These are phyloP conservation scores for Drosophila ambigua DNA, from an alignment of 1,140 invertebrate genomes.

Conservation along the genomic window DNA sequence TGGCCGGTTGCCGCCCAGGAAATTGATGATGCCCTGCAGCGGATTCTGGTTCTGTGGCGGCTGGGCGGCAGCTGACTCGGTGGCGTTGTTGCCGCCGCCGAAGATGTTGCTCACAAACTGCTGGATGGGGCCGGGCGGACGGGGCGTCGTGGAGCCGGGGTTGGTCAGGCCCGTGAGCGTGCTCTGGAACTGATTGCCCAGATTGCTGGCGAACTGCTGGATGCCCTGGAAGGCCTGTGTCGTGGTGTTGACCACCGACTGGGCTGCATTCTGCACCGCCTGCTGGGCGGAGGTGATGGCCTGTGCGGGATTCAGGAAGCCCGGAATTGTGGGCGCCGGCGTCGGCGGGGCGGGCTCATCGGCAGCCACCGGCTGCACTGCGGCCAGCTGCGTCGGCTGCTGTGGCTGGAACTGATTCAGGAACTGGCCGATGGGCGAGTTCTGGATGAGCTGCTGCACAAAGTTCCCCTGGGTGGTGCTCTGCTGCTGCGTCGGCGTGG, in stretches of 20 bases:
- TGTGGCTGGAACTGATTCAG: constrained; percentile 73
- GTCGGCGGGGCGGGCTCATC: constrained; percentile 45
- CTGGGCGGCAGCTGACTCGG: constrained; percentile 21
- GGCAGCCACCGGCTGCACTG: constrained; percentile 22
- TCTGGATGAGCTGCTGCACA: constrained; percentile 78
- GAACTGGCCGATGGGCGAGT: constrained; percentile 75
- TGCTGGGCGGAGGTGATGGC: constrained; percentile 72
- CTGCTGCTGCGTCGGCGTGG: constrained; percentile 73
- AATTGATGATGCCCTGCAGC: constrained; percentile 51
- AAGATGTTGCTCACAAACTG: constrained; percentile 75
- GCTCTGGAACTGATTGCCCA: constrained; percentile 78
- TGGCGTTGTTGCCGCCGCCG: constrained; percentile 59
- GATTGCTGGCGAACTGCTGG: constrained; percentile 74
- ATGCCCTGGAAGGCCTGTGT: constrained; percentile 78
- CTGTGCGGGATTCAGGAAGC: constrained; percentile 65
- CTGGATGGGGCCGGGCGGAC: constrained; percentile 76
- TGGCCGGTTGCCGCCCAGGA: constrained; percentile 55
- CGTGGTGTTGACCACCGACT: constrained; percentile 71
- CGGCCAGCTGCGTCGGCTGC: constrained; percentile 37
- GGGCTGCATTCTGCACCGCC: constrained; percentile 71
- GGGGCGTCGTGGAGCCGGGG: constrained; percentile 66
- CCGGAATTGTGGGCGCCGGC: constrained; percentile 66
- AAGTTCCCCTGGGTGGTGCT: constrained; percentile 75
- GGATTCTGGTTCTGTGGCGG: constrained; percentile 45
- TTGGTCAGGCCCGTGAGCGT: constrained; percentile 65